These are phyloP conservation scores for Actias luna DNA, from an alignment of 2,888 invertebrate genomes.

Conservation along the genomic window DNA sequence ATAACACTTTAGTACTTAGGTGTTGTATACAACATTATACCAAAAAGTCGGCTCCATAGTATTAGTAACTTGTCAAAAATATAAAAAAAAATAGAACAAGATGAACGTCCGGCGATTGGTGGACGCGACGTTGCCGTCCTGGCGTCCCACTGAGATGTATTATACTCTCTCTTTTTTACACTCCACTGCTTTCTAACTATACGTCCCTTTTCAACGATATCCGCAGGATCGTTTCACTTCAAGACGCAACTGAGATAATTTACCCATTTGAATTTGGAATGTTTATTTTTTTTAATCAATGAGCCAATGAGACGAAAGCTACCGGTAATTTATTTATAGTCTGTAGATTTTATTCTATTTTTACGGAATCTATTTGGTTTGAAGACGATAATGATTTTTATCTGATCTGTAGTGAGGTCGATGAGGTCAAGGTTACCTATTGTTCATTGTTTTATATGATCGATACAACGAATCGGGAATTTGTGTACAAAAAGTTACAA, in stretches of 20 bases:
- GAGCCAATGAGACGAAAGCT: constrained; percentile 52
- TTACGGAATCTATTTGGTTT: constrained; percentile 20
- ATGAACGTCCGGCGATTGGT: constrained; percentile 72
- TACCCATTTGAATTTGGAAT: constrained; percentile 72
- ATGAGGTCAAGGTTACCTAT: constrained; percentile 29
- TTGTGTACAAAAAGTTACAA: constrained; percentile 14
- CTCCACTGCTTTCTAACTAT: constrained; percentile 26
- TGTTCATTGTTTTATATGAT: constrained; percentile 26
- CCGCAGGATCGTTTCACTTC: constrained; percentile 78
- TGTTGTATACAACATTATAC: background rate
- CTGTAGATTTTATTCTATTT: constrained; percentile 28
- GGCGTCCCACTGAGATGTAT: constrained; percentile 68
- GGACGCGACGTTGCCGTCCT: constrained; percentile 76
- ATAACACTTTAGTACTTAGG: background rate
- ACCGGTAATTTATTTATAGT: constrained; percentile 27
- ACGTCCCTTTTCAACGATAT: constrained; percentile 56
- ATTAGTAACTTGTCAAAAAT: constrained; percentile 31
- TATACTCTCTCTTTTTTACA: constrained; percentile 45
- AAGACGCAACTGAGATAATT: constrained; percentile 79
- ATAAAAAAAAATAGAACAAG: constrained; percentile 60
- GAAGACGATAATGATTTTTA: constrained; percentile 11
- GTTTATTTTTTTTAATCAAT: constrained; percentile 61
- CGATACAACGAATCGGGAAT: constrained; percentile 29
- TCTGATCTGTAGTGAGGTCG: constrained; percentile 22
- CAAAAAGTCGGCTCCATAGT: constrained; percentile 11